Percentiles rank a stretch among this genome's conserved stretches.
phyloP scores from a whole-genome alignment of 2,888 invertebrate genomes.

The Calameuta filiformis region DNA sequence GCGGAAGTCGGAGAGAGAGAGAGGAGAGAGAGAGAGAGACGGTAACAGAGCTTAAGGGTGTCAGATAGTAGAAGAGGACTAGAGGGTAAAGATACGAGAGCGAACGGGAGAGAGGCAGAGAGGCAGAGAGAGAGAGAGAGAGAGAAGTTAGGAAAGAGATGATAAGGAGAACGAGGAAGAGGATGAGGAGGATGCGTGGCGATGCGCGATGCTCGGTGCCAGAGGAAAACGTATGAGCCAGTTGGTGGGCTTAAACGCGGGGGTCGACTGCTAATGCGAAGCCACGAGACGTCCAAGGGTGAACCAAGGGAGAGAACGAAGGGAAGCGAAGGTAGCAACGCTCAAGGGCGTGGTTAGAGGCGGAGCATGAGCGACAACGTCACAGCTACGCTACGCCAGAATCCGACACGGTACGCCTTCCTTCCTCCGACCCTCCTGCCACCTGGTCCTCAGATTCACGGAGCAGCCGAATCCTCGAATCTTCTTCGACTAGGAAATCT shows the following conservation, averaged over 20 bases:
- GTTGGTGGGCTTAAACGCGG: background rate
- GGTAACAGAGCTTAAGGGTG: background rate
- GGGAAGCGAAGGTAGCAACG: conserved; percentile 32
- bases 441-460: background rate
- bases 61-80: background rate
- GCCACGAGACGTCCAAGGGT: background rate
- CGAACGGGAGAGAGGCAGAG: background rate
- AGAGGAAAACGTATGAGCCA: background rate
- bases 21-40: background rate
- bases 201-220: background rate
- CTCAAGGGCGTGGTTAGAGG: conserved; percentile 43
- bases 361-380: conserved; percentile 28
- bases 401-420: background rate
- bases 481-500: too few relatives aligned
- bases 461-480: background rate
- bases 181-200: background rate
- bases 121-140: background rate
- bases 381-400: background rate
- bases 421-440: background rate
- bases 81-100: background rate
- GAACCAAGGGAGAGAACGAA: conserved; percentile 20
- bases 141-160: background rate
- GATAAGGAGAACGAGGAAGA: background rate
- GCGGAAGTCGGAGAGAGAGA: too few relatives aligned
- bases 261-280: background rate